Base-by-base conservation (phyloP, 2,797 vertebrate genomes). In the Taeniopygia guttata region DNA sequence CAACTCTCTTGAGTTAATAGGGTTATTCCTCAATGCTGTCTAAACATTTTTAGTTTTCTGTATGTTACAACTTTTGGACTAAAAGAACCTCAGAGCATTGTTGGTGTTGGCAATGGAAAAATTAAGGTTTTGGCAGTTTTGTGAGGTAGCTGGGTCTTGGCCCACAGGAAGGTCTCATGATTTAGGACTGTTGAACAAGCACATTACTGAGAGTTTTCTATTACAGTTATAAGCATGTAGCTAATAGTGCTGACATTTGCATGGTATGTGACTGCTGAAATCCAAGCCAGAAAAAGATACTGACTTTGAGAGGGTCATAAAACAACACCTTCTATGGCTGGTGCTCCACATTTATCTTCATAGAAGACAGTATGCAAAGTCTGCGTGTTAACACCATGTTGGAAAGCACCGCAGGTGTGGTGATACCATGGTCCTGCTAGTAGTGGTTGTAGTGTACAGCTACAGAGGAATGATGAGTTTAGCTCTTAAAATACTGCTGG, bases 81-180 rank as follows among this genome's bases (percentile, higher is more conserved):
- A 22, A 75, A 80, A 87, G 78, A 80, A 78, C 54, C 43, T 91
- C n/a, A 12, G 51, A 81, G 36, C 40, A 36, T 46, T 93, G 62
- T 78, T 91, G 76, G 62, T 81, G 25, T 84, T 94, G 93, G 88
- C 90, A 94, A 52, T 30, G 43, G 66, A 42, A 87, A 85, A 92
- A 25, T 32, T 48, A 94, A 75, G 40, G 43, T 38, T 95, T 94
- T 91, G 94, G 78, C 62, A 66, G 62, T 89, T 93, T 75, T 70
- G 72, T 91, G 87, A 87, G 43, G 68, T 77, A 72, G 68, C 42
- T 68, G 64, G 16, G 62, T 55, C 84, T 87, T 87, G 92, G 90
- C 76, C 87, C 49, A 58, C 17, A 51, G 52, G 32, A 83, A 82
- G 9, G 29, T 54, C 85, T 90, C 68, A 27, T 60, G 83, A 74